Evolutionary conservation across 1,140 invertebrate genomes (phyloP).

Genomic region (Drosophila lacteicornis): DNA sequence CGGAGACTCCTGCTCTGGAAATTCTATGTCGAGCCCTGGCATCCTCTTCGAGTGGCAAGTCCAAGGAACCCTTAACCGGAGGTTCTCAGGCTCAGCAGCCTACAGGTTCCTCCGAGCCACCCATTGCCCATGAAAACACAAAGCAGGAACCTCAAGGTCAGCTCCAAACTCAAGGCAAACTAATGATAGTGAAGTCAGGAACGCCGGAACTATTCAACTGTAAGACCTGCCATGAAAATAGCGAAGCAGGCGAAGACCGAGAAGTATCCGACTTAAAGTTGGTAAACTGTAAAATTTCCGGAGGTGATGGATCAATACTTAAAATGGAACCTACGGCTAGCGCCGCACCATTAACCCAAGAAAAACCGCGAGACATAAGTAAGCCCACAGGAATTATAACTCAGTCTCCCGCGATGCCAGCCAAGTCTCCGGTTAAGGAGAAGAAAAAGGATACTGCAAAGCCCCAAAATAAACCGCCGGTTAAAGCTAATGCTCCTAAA

Average conservation of each 20-base stretch:
- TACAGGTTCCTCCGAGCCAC: too few species aligned
- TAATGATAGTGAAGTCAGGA: fast-evolving
- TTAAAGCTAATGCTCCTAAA: background rate
- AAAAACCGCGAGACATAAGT: too few species aligned
- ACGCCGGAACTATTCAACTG: constrained; percentile 1
- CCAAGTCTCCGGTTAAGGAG: too few species aligned
- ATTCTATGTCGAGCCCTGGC: background rate
- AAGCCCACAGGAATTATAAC: too few species aligned
- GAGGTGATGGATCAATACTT: background rate
- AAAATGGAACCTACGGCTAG: background rate
- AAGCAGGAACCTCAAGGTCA: background rate
- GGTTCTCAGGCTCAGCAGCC: background rate
- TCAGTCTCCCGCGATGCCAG: too few species aligned
- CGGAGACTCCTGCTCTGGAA: constrained; percentile 10
- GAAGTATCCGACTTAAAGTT: too few species aligned
- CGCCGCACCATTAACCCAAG: background rate
- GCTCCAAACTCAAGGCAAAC: background rate
- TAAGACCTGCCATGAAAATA: background rate
- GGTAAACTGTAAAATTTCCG: background rate
- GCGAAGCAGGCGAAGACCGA: background rate
- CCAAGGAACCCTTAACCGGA: background rate
- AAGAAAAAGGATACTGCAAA: background rate
- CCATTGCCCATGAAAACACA: background rate
- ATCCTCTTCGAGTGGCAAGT: background rate
- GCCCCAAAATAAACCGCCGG: background rate